These are phyloP conservation scores for Cydia strobilella DNA, from an alignment of 1,140 invertebrate species.

Conservation along the genomic window DNA sequence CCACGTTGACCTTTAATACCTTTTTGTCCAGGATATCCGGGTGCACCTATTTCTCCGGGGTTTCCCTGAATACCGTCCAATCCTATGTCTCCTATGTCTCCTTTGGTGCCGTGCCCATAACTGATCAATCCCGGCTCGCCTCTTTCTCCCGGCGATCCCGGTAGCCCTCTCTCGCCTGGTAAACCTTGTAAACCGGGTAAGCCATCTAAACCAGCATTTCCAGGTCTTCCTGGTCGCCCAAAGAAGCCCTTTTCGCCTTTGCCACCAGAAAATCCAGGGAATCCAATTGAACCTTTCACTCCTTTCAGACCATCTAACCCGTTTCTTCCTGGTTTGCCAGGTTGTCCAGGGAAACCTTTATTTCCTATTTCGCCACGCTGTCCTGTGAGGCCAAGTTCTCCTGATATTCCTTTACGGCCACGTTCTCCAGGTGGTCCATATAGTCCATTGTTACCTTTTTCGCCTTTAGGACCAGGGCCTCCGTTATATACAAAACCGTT, in stretches of 20 bases:
- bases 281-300: conserved; percentile 56
- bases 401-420: conserved; percentile 56
- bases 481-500: conserved; percentile 71
- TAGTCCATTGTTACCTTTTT: conserved; percentile 61
- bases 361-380: conserved; percentile 63
- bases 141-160: conserved; percentile 68
- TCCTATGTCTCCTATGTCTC: conserved; percentile 81
- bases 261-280: conserved; percentile 45
- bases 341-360: conserved; percentile 70
- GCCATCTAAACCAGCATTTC: conserved; percentile 66
- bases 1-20: conserved; percentile 81
- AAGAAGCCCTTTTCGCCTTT: conserved; percentile 79
- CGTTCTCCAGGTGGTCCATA: conserved; percentile 52
- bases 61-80: conserved; percentile 78
- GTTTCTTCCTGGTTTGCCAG: conserved; percentile 47
- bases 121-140: conserved; percentile 75
- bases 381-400: conserved; percentile 58
- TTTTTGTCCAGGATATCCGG: conserved; percentile 56
- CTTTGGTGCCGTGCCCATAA: conserved; percentile 61
- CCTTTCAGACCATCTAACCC: conserved; percentile 58
- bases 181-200: conserved; percentile 66
- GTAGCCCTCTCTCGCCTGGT: conserved; percentile 64
- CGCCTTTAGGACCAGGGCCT: conserved; percentile 50
- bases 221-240: conserved; percentile 80
- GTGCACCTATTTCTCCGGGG: conserved; percentile 71